Percentiles rank a stretch among this genome's conserved stretches.
Evolutionary conservation across 2,797 vertebrate genomes (phyloP).

Genomic region (Kryptolebias ocellatus): DNA sequence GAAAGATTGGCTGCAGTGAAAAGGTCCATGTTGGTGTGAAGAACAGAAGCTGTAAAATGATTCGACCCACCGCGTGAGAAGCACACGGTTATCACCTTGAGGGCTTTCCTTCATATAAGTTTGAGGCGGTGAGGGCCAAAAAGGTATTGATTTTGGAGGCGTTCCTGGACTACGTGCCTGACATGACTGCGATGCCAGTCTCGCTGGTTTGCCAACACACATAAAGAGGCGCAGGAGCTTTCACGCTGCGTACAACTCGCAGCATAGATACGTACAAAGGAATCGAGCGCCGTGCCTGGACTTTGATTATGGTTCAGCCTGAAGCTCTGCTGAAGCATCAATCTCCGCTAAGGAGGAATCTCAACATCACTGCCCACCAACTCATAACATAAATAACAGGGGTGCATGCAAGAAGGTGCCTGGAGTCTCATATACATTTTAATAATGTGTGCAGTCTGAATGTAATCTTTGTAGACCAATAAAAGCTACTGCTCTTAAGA

Average conservation of each 20-base stretch:
- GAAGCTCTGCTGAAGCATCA: slow-evolving; percentile 28
- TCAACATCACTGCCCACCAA: slow-evolving; percentile 23
- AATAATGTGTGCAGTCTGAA: slow-evolving; percentile 28
- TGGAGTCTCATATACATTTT: slow-evolving; percentile 21
- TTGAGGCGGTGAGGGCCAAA: slow-evolving; percentile 22
- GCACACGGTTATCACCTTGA: slow-evolving; percentile 33
- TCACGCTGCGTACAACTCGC: slow-evolving; percentile 39
- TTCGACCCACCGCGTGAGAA: slow-evolving; percentile 32
- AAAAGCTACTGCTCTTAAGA: slow-evolving; percentile 19
- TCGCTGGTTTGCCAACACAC: slow-evolving; percentile 30
- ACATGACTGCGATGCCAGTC: slow-evolving; percentile 30
- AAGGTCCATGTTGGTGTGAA: slow-evolving; percentile 4
- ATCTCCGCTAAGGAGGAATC: slow-evolving; percentile 42
- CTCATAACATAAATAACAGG: slow-evolving; percentile 41
- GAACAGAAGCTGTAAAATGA: slow-evolving; percentile 33
- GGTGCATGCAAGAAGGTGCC: slow-evolving; percentile 2
- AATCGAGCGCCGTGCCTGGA: slow-evolving; percentile 49
- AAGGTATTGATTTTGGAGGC: slow-evolving; percentile 56
- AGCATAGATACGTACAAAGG: slow-evolving; percentile 32
- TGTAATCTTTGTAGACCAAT: slow-evolving; percentile 29
- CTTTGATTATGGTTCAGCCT: slow-evolving; percentile 54
- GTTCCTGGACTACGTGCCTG: slow-evolving; percentile 22
- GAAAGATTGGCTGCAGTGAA: slow-evolving; percentile 38
- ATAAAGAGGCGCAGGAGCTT: slow-evolving; percentile 36
- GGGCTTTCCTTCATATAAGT: slow-evolving; percentile 18